Conservation (phyloP, 2,888 invertebrate species). For the Drosophila tripunctata region DNA sequence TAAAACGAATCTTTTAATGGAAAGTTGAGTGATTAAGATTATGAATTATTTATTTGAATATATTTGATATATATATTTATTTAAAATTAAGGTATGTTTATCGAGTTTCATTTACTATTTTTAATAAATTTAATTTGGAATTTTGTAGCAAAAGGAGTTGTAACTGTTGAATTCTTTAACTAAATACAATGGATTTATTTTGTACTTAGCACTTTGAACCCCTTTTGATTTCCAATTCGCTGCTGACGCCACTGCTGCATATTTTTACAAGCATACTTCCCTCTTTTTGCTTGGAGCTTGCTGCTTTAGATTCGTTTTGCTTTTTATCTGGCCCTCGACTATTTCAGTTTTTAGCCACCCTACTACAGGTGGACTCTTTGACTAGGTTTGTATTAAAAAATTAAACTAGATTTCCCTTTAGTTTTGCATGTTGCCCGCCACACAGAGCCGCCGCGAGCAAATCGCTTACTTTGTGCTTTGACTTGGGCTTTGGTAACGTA, state of each 20-base stretch:
- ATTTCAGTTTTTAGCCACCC: constrained; percentile 4
- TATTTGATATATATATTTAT: no score
- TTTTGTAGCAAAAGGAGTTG: no score
- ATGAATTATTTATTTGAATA: no score
- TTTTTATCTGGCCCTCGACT: background rate
- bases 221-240: background rate
- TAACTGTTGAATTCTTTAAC: no score
- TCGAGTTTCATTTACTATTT: no score
- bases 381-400: constrained; percentile 71
- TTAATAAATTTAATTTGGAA: no score
- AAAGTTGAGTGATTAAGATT: no score
- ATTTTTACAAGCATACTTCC: constrained; percentile 14
- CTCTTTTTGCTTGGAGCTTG: background rate
- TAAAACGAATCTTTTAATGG: no score
- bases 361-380: constrained; percentile 51
- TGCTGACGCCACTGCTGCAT: constrained; percentile 23
- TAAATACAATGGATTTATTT: no score
- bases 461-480: constrained; percentile 66
- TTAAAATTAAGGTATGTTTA: no score
- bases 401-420: constrained; percentile 79
- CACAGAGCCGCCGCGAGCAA: constrained; percentile 60
- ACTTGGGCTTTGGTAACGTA: constrained; percentile 28
- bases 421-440: constrained; percentile 62
- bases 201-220: no score
- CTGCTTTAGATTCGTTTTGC: constrained; percentile 9